These are phyloP conservation scores for Spodoptera frugiperda DNA, from an alignment of 1,140 invertebrate genomes.

Conservation along the genomic window DNA sequence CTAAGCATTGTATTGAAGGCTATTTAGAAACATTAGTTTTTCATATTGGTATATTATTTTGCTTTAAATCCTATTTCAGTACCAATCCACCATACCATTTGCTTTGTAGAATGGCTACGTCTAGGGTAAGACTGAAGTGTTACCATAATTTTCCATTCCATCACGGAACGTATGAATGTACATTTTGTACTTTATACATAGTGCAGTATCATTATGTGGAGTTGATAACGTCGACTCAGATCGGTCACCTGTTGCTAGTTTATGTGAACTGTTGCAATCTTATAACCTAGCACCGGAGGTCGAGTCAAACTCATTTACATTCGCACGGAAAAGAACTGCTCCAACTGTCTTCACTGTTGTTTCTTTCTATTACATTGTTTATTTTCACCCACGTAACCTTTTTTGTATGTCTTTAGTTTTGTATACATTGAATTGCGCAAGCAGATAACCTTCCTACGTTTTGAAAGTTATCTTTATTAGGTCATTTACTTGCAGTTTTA, in stretches of 20 bases:
- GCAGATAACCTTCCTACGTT: conserved; percentile 19
- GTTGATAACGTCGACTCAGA: conserved; percentile 15
- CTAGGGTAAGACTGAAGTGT: no score
- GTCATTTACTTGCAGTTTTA: conserved; percentile 21
- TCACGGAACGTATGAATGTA: not conserved
- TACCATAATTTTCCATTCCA: conserved; percentile 13
- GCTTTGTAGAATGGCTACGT: no score
- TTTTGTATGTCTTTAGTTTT: not conserved
- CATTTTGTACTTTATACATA: not conserved
- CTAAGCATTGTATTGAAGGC: no score
- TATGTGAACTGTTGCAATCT: conserved; percentile 5
- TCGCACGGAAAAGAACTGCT: not conserved
- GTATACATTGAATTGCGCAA: not conserved
- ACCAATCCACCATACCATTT: no score
- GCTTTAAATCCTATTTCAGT: no score
- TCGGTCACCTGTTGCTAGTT: conserved; percentile 8
- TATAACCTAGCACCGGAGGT: not conserved
- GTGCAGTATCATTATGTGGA: not conserved
- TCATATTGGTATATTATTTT: no score
- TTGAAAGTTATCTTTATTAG: conserved; percentile 24
- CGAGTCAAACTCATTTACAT: conserved; percentile 6
- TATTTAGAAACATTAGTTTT: no score
- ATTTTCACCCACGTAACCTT: not conserved
- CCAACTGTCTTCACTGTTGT: not conserved
- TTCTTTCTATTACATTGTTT: not conserved